Evolutionary conservation across 2,797 vertebrate species (phyloP).

Genomic region (Sebastes alutus): DNA sequence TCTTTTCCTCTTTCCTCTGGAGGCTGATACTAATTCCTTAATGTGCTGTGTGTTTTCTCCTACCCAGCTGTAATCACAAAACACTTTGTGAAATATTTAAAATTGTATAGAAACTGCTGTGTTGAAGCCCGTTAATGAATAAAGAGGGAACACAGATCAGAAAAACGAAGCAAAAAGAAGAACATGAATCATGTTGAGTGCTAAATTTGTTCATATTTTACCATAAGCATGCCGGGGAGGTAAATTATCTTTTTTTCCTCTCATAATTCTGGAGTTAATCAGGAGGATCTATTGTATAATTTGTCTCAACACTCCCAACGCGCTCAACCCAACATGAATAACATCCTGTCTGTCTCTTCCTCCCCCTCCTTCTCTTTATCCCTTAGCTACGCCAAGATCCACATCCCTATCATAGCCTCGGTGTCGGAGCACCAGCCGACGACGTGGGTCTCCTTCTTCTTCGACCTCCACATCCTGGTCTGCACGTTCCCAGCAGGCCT

Average conservation of each 20-base stretch:
- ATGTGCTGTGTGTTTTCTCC: constrained; percentile 55
- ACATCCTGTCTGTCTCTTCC: constrained; percentile 9
- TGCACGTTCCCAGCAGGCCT: constrained; percentile 99
- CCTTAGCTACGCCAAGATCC: constrained; percentile 98
- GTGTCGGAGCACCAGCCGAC: constrained; percentile 99
- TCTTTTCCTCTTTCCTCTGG: background rate
- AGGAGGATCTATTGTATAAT: constrained; percentile 63
- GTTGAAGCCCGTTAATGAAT: constrained; percentile 24
- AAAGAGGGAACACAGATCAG: constrained; percentile 18
- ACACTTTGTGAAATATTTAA: constrained; percentile 41
- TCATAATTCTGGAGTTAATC: constrained; percentile 57
- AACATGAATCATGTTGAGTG: constrained; percentile 3
- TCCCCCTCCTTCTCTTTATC: background rate
- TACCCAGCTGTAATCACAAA: constrained; percentile 55
- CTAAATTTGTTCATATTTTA: constrained; percentile 47
- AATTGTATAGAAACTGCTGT: constrained; percentile 23
- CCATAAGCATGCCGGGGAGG: constrained; percentile 14
- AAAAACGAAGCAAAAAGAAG: constrained; percentile 8
- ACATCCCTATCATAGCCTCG: constrained; percentile 99
- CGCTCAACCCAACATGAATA: constrained; percentile 43
- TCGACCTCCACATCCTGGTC: constrained; percentile 99
- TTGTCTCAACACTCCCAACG: constrained; percentile 50
- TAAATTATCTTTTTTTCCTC: constrained; percentile 13
- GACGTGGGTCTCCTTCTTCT: constrained; percentile 99
- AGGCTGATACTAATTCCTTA: constrained; percentile 57